Conservation (phyloP, 2,113 vertebrate genomes). For the Pangasianodon hypophthalmus region DNA sequence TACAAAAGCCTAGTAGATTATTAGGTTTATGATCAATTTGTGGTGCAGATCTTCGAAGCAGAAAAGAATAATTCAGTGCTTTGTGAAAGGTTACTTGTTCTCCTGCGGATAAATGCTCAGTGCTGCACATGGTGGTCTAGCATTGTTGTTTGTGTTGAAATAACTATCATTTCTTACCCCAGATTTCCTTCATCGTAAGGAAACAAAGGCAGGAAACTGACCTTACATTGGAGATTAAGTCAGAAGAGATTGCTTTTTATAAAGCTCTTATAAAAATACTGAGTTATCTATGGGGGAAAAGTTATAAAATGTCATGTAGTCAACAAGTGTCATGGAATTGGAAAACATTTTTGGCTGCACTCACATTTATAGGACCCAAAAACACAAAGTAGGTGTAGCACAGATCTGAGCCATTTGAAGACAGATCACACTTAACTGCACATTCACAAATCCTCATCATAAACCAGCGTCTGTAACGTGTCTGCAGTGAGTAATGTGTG, state of each 20-base stretch:
- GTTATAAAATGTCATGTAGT: background rate
- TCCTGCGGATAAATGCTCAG: background rate
- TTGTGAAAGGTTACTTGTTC: background rate
- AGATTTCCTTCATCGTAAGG: background rate
- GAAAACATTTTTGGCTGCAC: background rate
- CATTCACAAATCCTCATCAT: background rate
- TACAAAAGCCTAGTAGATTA: background rate
- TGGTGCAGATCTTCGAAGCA: background rate
- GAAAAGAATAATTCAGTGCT: background rate
- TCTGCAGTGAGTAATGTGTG: background rate
- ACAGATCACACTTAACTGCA: background rate
- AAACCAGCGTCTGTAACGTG: background rate
- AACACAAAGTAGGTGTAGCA: background rate
- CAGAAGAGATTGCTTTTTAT: background rate
- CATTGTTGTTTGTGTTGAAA: background rate
- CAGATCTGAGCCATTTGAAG: background rate
- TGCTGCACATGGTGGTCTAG: background rate
- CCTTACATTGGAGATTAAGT: background rate
- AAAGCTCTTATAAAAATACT: background rate
- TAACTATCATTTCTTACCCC: slow-evolving; percentile 13
- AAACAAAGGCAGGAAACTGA: slow-evolving; percentile 53
- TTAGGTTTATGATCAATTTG: background rate
- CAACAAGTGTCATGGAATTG: background rate
- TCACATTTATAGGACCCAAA: background rate
- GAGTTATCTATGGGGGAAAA: background rate